Evolutionary conservation across 2,888 invertebrate species (phyloP), one percentile per base, ranked within the genome.

Genomic region (Mesochorus sp.): DNA sequence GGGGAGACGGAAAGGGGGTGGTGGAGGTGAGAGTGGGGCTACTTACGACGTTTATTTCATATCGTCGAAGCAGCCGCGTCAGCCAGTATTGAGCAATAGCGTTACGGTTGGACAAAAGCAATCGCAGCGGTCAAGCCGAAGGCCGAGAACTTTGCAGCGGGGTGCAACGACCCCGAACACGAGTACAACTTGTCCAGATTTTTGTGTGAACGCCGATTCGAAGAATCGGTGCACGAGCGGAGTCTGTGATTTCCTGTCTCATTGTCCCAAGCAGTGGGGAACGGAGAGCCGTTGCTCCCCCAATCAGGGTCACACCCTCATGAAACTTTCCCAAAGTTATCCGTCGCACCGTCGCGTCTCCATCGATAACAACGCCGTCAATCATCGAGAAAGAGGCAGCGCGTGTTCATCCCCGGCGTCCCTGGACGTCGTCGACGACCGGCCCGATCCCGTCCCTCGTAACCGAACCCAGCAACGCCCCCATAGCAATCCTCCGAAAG

Each of bases 231-330:
- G 93, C 86, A 93, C 91, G 83, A 92, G 92, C 59, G 92, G 92
- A 77, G 92, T 92, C 8, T 94, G 94, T 85, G 93, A 94, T 83
- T 94, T 93, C 89, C 94, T 94, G 94, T 94, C 94, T 12, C 93
- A 93, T 71, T 93, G 93, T 82, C 91, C 92, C 0, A 93, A 92
- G 79, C 88, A 92, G 17, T n/a, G n/a, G n/a, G n/a, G n/a, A n/a
- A n/a, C n/a, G n/a, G 92, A 92, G 39, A 89, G 87, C 17, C 76
- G 88, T 24, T 89, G 88, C 57, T 88, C 88, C 1, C 86, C 90
- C 5, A 85, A 81, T 66, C 88, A 88, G 4, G 82, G 79, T 2
- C 85, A 88, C 0, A 82, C 87, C 28, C 86, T 85, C 51, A 93
- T 93, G 92, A 90, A 92, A 53, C 84, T 92, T 1, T 93, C 93